These are phyloP conservation scores for Wiebesia pumilae DNA, from an alignment of 1,140 invertebrate genomes.

Conservation along the genomic window DNA sequence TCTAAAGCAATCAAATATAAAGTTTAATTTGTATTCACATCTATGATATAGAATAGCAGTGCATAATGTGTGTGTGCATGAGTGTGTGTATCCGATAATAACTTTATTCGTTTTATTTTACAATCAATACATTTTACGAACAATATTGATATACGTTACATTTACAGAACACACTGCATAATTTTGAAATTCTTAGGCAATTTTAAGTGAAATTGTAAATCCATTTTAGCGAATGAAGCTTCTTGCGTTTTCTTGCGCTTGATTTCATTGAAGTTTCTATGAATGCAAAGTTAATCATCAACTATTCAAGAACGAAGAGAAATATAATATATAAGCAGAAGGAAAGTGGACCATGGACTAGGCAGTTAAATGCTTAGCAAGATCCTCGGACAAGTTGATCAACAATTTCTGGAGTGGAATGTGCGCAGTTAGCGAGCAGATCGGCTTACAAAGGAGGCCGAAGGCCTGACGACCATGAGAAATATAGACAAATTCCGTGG, in stretches of 20 bases:
- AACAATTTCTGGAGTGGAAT: background rate
- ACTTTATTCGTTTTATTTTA: background rate
- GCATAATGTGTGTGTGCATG: too few relatives aligned
- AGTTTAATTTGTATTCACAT: too few relatives aligned
- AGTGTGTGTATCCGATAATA: too few relatives aligned
- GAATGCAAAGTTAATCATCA: background rate
- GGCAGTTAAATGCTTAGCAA: background rate
- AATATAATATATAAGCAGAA: background rate
- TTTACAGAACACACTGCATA: background rate
- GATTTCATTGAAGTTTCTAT: background rate
- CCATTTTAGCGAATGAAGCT: background rate
- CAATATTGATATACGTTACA: background rate
- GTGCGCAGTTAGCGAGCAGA: background rate
- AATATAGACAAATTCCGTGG: background rate
- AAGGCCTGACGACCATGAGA: background rate
- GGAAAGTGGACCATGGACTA: background rate
- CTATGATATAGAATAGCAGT: too few relatives aligned
- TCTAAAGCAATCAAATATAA: too few relatives aligned
- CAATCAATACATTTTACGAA: background rate
- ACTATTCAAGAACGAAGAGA: background rate
- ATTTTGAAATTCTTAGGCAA: background rate
- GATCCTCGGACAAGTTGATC: conserved; percentile 6
- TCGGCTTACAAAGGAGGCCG: background rate
- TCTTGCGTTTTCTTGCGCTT: background rate
- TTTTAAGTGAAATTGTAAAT: background rate